These are phyloP conservation scores for Rhynchomys soricoides DNA, from an alignment of 2,113 vertebrate species.

Conservation along the genomic window DNA sequence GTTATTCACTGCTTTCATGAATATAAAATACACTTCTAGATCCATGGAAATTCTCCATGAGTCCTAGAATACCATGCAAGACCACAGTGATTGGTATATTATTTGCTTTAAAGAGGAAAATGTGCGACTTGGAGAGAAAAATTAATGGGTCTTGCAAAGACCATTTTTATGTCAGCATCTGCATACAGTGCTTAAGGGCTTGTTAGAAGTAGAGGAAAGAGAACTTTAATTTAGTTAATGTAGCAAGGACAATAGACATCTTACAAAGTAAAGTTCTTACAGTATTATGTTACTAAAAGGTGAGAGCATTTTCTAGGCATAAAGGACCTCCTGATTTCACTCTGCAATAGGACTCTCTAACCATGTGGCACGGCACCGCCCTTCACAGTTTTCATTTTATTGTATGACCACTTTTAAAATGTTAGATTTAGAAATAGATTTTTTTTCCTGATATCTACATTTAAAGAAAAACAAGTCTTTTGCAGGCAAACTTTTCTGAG, in stretches of 20 bases:
- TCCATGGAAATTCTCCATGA: not conserved
- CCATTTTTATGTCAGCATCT: not conserved
- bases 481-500: not conserved
- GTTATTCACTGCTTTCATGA: not conserved
- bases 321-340: accelerated
- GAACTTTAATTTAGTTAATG: not conserved
- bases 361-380: too few relatives aligned
- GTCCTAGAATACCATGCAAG: not conserved
- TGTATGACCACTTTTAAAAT: not conserved
- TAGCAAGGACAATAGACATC: not conserved
- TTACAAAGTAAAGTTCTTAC: not conserved
- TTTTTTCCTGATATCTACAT: not conserved
- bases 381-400: not conserved
- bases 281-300: not conserved
- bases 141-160: not conserved
- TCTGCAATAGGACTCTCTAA: not conserved
- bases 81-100: not conserved
- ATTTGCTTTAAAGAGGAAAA: not conserved
- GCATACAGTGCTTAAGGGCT: not conserved
- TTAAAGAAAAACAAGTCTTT: conserved; percentile 25
- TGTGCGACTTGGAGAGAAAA: not conserved
- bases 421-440: not conserved
- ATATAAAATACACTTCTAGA: not conserved
- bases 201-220: not conserved
- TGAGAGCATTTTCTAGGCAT: not conserved